Base-by-base conservation (phyloP, 2,113 vertebrate species). In the Vidua chalybeata region DNA sequence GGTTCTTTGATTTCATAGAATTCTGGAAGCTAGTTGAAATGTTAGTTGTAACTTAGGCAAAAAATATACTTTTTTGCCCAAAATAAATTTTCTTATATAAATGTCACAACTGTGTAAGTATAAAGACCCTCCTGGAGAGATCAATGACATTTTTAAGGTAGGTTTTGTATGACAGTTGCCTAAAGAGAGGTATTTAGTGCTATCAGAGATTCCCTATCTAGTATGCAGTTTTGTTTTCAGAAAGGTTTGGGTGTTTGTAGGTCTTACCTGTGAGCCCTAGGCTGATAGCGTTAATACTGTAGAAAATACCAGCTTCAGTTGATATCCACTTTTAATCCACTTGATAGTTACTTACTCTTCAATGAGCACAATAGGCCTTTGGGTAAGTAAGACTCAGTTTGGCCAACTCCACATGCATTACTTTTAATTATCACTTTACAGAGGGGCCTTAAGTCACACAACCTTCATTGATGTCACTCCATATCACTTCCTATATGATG, bases 401-500 rank as follows among this genome's bases (percentile, higher is more conserved):
- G 6, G 3, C 35, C 18, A 21, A 51, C 17, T 22, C 27, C 4
- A 0, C 8, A 52, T 10, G 16, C 13, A 41, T 11, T 77, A 7
- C 22, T 76, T 73, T 24, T 16, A 64, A 11, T 49, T 8, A 49
- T 43, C 59, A 22, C 22, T 83, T 27, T n/a, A 20, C 13, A 35
- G 2, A 15, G 45, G 13, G 63, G 1, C 6, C 6, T 37, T 46
- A 58, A 58, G 15, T 64, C 54, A 73, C 24, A 72, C 7, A 67
- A 3, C 3, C 21, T 58, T 33, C 58, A 22, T 2, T 39, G 17
- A 21, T 62, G 18, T 66, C 66, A 71, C 5, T 46, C 46, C 0
- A 0, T 67, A 17, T 48, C 13, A 13, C 13, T 83, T 20, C 9
- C 33, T 39, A 6, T 33, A 30, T 35, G 19, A 48, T 15, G 11